Evolutionary conservation across 1,140 invertebrate genomes (phyloP).

Genomic region (Listronotus oregonensis): DNA sequence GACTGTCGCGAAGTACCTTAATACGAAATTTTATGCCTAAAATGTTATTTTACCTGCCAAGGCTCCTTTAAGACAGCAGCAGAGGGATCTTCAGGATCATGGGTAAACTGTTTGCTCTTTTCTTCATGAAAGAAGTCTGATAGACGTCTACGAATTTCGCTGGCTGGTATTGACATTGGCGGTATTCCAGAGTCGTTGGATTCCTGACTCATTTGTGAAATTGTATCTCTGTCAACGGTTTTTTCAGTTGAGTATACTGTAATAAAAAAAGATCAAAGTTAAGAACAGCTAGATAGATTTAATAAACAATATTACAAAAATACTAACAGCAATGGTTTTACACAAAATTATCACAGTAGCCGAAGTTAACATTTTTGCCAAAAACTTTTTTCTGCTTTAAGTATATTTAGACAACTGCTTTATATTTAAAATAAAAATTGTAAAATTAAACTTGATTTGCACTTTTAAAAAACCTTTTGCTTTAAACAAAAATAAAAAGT

Average conservation of each 20-base stretch:
- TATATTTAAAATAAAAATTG: too few relatives aligned
- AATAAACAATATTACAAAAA: too few relatives aligned
- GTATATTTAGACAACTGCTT: too few relatives aligned
- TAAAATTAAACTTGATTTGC: too few relatives aligned
- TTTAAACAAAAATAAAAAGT: too few relatives aligned
- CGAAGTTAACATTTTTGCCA: too few relatives aligned
- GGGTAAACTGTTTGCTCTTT: conserved; percentile 79
- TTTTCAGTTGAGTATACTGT: conserved; percentile 66
- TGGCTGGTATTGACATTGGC: conserved; percentile 80
- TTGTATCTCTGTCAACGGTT: conserved; percentile 76
- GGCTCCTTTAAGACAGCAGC: conserved; percentile 94
- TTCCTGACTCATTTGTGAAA: conserved; percentile 90
- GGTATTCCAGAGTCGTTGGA: conserved; percentile 87
- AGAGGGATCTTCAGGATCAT: conserved; percentile 97
- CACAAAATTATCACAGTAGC: too few relatives aligned
- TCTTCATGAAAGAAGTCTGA: conserved; percentile 83
- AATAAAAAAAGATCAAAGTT: conserved; percentile 47
- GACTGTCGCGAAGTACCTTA: too few relatives aligned
- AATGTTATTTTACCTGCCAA: conserved; percentile 59
- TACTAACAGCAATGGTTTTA: too few relatives aligned
- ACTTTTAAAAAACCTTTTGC: too few relatives aligned
- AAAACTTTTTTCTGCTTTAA: too few relatives aligned
- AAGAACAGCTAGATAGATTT: background rate
- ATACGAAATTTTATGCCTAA: too few relatives aligned
- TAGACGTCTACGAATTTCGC: conserved; percentile 87